Base-by-base conservation (phyloP, 2,888 invertebrate species). In the Conistra vaccinii region DNA sequence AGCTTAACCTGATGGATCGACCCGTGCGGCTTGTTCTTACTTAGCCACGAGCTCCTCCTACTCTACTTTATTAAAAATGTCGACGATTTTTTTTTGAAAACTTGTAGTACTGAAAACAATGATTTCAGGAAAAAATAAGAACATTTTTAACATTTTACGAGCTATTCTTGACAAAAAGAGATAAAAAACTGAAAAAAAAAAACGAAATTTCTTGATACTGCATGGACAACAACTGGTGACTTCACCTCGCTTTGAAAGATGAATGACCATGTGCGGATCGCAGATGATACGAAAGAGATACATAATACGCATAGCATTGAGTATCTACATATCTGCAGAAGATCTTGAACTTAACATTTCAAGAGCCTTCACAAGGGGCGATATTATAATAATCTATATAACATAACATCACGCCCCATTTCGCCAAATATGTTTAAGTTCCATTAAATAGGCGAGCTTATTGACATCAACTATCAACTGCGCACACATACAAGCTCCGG, bases 171-270 rank as follows among this genome's bases (percentile, higher is more conserved):
- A n/a, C 4, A 45, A 48, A 17, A 29, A 39, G 1, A 20, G 0
- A 35, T 1, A 39, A 39, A 39, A 17, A 35, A n/a, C 0, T 35
- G 0, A 17, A n/a, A 14, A 26, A 14, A 26, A 62, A n/a, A 62
- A 57, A 0, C 12, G 3, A 20, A 45, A 45, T 29, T 2, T 1
- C 20, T 17, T n/a, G 3, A 32, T 20, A 66, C 3, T 51, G 12
- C 10, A 70, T 29, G 48, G 60, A 61, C 53, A 67, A 68, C 0
- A 83, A 83, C 57, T 10, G 45, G 62, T 58, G 20, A 1, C 14
- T 63, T 26, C 29, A 85, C 85, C 83, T 32, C 5, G 20, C 51
- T 53, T 79, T 81, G 20, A 60, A 58, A 83, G 67, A 81, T 84
- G 70, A 84, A 81, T 84, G 85, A 84, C 61, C 70, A 61, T 71